Evolutionary conservation across 2,797 vertebrate species (phyloP), one percentile per base, ranked within the genome.

Genomic region (Phrynocephalus forsythii): DNA sequence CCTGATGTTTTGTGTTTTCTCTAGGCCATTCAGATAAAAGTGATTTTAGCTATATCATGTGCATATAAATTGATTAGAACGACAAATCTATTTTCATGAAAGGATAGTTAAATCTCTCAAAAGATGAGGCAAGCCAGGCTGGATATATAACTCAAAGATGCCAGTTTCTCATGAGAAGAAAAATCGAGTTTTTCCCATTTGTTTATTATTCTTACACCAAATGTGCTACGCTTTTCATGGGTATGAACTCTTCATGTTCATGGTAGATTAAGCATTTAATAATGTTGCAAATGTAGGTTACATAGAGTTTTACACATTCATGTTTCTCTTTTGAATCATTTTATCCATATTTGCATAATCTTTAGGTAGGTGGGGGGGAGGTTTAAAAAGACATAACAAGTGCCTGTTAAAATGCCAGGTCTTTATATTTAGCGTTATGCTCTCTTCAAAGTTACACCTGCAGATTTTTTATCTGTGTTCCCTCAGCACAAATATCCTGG

Each of bases 401-500:
- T 92, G 79, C 93, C 92, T 3, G 0, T 93, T 87, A 91, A 93
- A 94, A 91, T 92, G 78, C 90, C 71, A 90, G 92, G 88, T 85
- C 92, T 94, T 94, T 93, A 95, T 92, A 94, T 89, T 82, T 84
- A 88, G 91, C 95, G 96, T 97, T 96, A 93, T 95, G 96, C 96
- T 96, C 96, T 95, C 94, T 95, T 95, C 95, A 90, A 96, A 96
- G 94, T 96, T 95, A 94, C 95, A 97, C 96, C 96, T 97, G 97
- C 97, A 97, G 97, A 97, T 96, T 97, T 97, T 97, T 97, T 97
- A 97, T 97, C 97, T 97, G 93, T 93, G 93, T 97, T 96, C 95
- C 96, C 96, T 97, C 96, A 97, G 96, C 95, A 96, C 88, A 96
- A 96, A 95, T 91, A 72, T 94, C 94, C 92, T 33, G 6, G 91